phyloP scores from a whole-genome alignment of 2,113 vertebrate genomes.

The Pan troglodytes region DNA sequence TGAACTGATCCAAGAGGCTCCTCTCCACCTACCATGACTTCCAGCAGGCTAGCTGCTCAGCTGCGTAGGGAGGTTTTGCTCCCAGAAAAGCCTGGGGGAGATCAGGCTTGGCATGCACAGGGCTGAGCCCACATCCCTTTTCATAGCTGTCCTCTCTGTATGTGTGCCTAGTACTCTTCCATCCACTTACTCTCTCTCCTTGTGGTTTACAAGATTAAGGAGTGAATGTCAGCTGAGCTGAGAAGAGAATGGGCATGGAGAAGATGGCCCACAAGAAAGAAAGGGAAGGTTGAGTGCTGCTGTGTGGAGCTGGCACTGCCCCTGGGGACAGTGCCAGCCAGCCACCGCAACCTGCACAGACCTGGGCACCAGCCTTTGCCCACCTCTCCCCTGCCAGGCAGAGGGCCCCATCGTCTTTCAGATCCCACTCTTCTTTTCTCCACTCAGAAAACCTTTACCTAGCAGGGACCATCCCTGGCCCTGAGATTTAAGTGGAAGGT shows the following conservation, averaged over 20 bases:
- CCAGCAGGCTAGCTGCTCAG: neutral
- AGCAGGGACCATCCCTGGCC: neutral
- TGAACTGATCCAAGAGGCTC: neutral
- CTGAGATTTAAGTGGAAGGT: neutral
- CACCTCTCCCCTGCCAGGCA: too few relatives aligned
- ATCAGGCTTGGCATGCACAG: neutral
- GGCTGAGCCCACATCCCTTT: fast-evolving
- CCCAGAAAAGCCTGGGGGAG: fast-evolving
- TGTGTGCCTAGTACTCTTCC: neutral
- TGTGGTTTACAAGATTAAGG: neutral
- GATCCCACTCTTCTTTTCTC: too few relatives aligned
- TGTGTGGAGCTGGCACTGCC: neutral
- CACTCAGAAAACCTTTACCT: neutral
- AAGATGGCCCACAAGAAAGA: neutral
- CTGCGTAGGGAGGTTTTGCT: neutral
- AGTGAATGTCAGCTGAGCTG: neutral
- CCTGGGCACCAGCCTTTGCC: neutral
- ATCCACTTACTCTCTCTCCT: neutral
- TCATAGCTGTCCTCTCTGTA: neutral
- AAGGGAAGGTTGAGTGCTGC: neutral
- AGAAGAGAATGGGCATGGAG: neutral
- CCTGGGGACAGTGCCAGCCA: fast-evolving
- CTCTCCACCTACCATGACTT: fast-evolving
- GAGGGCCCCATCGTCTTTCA: neutral
- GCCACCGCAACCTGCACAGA: fast-evolving